Base-by-base conservation (phyloP, 2,888 invertebrate species). In the Metellina segmentata region DNA sequence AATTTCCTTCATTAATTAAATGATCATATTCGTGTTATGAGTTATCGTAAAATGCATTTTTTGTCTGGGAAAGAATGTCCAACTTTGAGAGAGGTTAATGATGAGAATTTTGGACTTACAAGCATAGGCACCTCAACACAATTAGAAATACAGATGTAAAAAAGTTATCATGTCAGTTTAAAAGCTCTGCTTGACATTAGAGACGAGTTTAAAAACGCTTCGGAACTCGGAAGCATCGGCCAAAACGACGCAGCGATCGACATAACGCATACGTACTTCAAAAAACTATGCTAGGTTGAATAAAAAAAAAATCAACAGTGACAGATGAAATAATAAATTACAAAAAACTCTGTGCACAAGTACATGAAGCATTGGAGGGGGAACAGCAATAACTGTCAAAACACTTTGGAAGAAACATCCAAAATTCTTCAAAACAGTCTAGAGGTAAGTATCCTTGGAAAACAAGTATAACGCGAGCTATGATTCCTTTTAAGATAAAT, bases 91-190 rank as follows among this genome's bases (percentile, higher is more conserved):
- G 34, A 86, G 85, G 81, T 69, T 81, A 85, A 81, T 74, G 61
- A 81, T 81, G 72, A 85, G 90, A 90, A 81, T 90, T 89, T 90
- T 90, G 85, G 90, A 90, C 85, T 90, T 82, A 90, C 81, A 90
- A 90, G 90, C 90, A 90, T 86, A 90, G 90, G 90, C 90, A 90
- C 85, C 90, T 90, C 85, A 90, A 90, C 90, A 86, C 85, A 90
- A 90, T 90, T 86, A 90, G 85, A 90, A 90, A 86, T 90, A 90
- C 85, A 85, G 90, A 90, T 90, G 81, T 90, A 90, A 90, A 90
- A 90, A 90, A 90, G 90, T 90, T 90, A 83, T 82, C 79, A 90
- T 75, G 85, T 90, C 90, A 90, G 90, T 90, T 90, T 90, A 90
- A 90, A 90, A 90, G 90, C 90, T 90, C 90, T 90, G 90, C 90